Evolutionary conservation across 2,797 vertebrate genomes (phyloP), one percentile per base, ranked within the genome.

Genomic region (Acrossocheilus wenchowensis): DNA sequence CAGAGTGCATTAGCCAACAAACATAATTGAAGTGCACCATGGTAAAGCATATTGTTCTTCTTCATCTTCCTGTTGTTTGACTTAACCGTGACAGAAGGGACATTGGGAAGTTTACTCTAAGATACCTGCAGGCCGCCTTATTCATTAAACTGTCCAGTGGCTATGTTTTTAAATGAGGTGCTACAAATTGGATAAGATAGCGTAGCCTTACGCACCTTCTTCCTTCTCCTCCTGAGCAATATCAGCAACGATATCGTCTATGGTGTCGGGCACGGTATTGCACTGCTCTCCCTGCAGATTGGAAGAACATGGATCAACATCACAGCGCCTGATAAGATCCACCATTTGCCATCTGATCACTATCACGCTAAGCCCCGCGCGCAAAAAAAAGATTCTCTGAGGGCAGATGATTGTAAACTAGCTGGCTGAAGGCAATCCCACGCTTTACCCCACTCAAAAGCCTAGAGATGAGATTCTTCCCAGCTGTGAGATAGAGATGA

Each of bases 241-340:
- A 89, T 99, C 97, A 23, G 97, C 97, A 14, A 99, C 97, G 6
- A 99, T 98, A 90, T 99, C 98, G 69, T 99, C 98, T 6, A 99
- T 95, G 36, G 97, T 97, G 95, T 98, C 98, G 2, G 97, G 97
- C 26, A 98, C 94, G 0, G 97, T 96, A 87, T 98, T 99, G 90
- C 98, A 99, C 87, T 99, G 98, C 87, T 98, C 97, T 41, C 98
- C 98, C 98, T 99, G 96, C 34, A 84, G 69, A 91, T 75, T 81
- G 74, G 79, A 86, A 69, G 82, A 90, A 85, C 87, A 89, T 21
- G 84, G 71, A 66, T 89, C 45, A 87, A 75, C 87, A 90, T 88
- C 80, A 87, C 74, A 87, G 83, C 6, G 2, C 23, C 73, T 30
- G 88, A 88, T 86, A 86, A 86, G 41, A 83, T 80, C 68, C 48